Conservation (phyloP, 2,113 vertebrate species). For the Hippocampus abdominalis region DNA sequence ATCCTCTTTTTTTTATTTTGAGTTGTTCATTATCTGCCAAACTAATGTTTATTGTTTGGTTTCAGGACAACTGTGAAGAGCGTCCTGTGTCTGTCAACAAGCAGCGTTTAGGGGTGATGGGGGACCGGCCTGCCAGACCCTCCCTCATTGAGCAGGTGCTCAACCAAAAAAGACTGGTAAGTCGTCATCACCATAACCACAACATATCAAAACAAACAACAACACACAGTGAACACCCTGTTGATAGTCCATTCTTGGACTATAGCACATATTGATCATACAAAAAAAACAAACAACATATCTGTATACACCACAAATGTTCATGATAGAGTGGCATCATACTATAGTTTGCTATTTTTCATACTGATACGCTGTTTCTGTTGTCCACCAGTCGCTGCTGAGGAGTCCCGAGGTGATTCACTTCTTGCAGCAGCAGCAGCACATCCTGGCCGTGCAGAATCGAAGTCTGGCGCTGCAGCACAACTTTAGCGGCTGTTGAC, state of each 20-base stretch:
- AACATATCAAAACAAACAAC: no score
- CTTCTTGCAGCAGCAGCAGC: slow-evolving; percentile 97
- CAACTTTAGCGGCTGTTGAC: slow-evolving; percentile 71
- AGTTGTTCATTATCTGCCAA: no score
- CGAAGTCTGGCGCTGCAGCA: slow-evolving; percentile 81
- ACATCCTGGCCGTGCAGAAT: slow-evolving; percentile 83
- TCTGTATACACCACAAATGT: no score
- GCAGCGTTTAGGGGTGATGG: slow-evolving; percentile 84
- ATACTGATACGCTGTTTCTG: neutral
- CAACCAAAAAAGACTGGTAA: slow-evolving; percentile 95
- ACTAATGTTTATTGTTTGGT: neutral
- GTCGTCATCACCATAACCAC: slow-evolving; percentile 19
- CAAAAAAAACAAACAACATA: no score
- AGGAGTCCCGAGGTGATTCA: slow-evolving; percentile 94
- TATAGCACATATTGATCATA: no score
- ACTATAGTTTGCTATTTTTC: no score
- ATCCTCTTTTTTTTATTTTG: no score
- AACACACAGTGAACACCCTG: neutral
- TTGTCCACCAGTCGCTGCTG: slow-evolving; percentile 81
- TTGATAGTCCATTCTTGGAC: neutral
- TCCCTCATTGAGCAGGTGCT: slow-evolving; percentile 95
- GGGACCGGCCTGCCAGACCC: slow-evolving; percentile 91
- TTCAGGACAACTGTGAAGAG: slow-evolving; percentile 84
- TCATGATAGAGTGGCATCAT: no score
- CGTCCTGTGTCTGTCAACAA: slow-evolving; percentile 87